phyloP scores from a whole-genome alignment of 1,140 invertebrate species.

The Drosophila chauvacae region DNA sequence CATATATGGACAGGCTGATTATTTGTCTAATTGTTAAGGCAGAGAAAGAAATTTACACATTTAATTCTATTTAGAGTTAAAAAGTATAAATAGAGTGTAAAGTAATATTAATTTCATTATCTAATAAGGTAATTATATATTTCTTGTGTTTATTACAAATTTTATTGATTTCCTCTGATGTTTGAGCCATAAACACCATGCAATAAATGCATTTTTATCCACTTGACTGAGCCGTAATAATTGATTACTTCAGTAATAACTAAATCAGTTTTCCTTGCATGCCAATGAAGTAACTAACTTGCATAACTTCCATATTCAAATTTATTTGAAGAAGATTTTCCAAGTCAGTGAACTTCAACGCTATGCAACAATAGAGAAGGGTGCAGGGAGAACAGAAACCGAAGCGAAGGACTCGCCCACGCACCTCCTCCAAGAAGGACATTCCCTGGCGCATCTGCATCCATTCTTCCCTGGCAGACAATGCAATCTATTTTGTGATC shows the following conservation, averaged over 20 bases:
- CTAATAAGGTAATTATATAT: not conserved
- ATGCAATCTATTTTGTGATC: conserved; percentile 65
- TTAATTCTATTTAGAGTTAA: not conserved
- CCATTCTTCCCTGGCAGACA: conserved; percentile 22
- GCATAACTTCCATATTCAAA: conserved; percentile 16
- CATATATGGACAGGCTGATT: conserved; percentile 30
- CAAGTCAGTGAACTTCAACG: conserved; percentile 66
- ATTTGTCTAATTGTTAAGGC: conserved; percentile 18
- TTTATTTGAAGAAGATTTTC: conserved; percentile 37
- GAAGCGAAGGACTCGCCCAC: conserved; percentile 40
- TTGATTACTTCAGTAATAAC: conserved; percentile 2
- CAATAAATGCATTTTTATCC: conserved; percentile 9
- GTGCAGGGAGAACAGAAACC: not conserved
- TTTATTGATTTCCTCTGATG: not conserved
- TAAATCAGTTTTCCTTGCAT: conserved; percentile 24
- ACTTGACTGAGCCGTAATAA: conserved; percentile 21
- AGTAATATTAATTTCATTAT: not conserved
- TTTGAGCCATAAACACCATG: not conserved
- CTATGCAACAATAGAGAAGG: not conserved
- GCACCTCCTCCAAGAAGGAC: conserved; percentile 34
- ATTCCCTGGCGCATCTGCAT: conserved; percentile 31
- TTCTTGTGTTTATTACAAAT: not conserved
- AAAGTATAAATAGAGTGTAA: not conserved
- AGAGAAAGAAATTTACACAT: not conserved
- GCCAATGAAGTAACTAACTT: conserved; percentile 22